phyloP scores from a whole-genome alignment of 2,113 vertebrate genomes.

The Himantopus leucocephalus region DNA sequence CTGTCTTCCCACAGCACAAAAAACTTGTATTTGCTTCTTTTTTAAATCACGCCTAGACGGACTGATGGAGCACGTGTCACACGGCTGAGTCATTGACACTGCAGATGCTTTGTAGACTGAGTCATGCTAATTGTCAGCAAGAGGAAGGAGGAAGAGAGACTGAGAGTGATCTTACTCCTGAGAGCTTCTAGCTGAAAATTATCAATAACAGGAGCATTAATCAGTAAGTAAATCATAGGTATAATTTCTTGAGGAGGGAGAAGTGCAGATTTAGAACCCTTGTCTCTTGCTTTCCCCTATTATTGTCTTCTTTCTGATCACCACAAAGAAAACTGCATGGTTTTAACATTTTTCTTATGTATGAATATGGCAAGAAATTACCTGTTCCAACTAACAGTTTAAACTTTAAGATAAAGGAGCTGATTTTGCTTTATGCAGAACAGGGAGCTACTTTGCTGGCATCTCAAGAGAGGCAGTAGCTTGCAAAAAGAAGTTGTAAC shows the following conservation, averaged over 20 bases:
- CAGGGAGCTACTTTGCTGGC: neutral
- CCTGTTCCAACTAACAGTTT: neutral
- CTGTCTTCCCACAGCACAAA: neutral
- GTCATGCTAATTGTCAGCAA: neutral
- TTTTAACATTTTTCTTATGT: neutral
- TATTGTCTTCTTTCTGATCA: neutral
- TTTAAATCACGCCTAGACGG: neutral
- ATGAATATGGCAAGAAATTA: neutral
- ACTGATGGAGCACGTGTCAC: neutral
- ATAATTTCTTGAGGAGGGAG: neutral
- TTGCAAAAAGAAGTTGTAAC: neutral
- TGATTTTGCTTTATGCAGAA: neutral
- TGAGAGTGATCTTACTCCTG: neutral
- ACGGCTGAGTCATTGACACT: neutral
- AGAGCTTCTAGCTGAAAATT: neutral
- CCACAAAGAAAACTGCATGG: neutral
- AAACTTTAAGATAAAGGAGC: neutral
- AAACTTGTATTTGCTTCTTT: neutral
- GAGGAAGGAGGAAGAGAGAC: neutral
- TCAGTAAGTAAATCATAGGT: fast-evolving
- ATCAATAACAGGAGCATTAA: neutral
- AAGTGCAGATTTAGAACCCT: neutral
- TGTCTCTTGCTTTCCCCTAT: neutral
- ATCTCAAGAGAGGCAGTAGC: neutral
- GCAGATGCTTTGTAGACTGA: neutral